Evolutionary conservation across 92 coral and sea anemone species (phyloP), one percentile per base, ranked within the genome.

Genomic region (Porites rus): DNA sequence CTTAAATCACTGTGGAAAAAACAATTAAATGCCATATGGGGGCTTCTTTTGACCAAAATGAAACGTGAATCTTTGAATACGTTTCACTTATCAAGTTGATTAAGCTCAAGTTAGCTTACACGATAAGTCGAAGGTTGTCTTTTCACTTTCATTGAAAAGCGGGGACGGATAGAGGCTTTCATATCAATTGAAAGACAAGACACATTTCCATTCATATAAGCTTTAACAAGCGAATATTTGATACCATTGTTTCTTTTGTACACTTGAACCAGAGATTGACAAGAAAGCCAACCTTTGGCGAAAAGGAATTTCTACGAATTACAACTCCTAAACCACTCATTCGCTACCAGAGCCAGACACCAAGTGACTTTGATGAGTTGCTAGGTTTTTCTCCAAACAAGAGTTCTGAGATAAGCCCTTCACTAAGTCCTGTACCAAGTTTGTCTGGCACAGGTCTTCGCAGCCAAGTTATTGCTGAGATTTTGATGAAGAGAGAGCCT

Each of bases 281-380:
- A 31, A 66, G 77, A 54, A 67, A 52, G 22, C 83, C 76, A 51
- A 61, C 88, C 54, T 76, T 94, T 10, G 88, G 81, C 58, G 96
- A 88, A 20, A 94, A 83, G 61, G 94, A 94, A 86, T 94, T 94
- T 68, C 94, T 94, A 38, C 90, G 86, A 67, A 94, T 94, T 22
- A 93, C 96, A 7, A 93, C 92, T 19, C 98, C 98, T 22, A 92
- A 89, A 71, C 90, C 86, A 10, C 81, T 92, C 60, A 73, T 51
- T 20, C 51, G 62, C 61, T 74, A 54, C 78, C 90, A 88, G 20
- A 88, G 79, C 28, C 85, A 85, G 43, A 82, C 80, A 85, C 81
- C 85, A 19, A 79, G 90, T 54, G 65, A 75, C 21, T 46, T 81
- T 69, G 88, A 62, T 2, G 88, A 88, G 46, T 83, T 78, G n/a